phyloP scores from a whole-genome alignment of 2,888 invertebrate genomes.

The Acleris laterana region DNA sequence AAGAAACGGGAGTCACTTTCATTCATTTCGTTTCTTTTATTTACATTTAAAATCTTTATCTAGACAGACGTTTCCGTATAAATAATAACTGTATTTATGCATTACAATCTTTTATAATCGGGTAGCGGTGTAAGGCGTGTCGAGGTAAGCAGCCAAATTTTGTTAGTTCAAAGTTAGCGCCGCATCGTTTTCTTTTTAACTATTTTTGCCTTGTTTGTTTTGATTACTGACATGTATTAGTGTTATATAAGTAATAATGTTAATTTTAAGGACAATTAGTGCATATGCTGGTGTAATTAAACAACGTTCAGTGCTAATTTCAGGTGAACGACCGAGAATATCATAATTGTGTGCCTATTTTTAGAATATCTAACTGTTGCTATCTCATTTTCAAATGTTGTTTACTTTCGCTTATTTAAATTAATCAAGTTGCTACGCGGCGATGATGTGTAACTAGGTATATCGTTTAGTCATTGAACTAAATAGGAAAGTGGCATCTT shows the following conservation, averaged over 20 bases:
- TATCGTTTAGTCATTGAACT: constrained; percentile 1
- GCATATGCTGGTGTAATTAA: constrained; percentile 53
- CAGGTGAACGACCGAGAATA: constrained; percentile 62
- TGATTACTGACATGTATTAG: constrained; percentile 56
- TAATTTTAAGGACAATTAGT: constrained; percentile 57
- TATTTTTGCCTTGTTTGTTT: constrained; percentile 56
- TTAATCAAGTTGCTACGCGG: constrained; percentile 20
- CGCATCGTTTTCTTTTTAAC: constrained; percentile 38
- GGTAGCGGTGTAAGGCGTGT: constrained; percentile 1
- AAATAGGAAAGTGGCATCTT: neutral
- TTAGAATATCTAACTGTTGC: constrained; percentile 31
- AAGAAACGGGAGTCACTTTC: constrained; percentile 40
- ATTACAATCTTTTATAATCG: neutral
- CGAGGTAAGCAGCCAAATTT: constrained; percentile 43
- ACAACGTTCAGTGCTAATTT: constrained; percentile 48
- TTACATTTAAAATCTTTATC: neutral
- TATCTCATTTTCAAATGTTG: constrained; percentile 6
- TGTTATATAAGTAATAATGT: constrained; percentile 70
- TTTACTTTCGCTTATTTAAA: constrained; percentile 34
- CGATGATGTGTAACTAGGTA: neutral
- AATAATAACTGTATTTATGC: constrained; percentile 17
- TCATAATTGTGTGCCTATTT: constrained; percentile 25
- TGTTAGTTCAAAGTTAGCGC: constrained; percentile 53
- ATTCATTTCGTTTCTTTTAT: constrained; percentile 16
- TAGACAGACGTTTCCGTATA: neutral